Base-by-base conservation (phyloP, 35 echinoderm and acorn worm species). In the Apostichopus parvimensis region DNA sequence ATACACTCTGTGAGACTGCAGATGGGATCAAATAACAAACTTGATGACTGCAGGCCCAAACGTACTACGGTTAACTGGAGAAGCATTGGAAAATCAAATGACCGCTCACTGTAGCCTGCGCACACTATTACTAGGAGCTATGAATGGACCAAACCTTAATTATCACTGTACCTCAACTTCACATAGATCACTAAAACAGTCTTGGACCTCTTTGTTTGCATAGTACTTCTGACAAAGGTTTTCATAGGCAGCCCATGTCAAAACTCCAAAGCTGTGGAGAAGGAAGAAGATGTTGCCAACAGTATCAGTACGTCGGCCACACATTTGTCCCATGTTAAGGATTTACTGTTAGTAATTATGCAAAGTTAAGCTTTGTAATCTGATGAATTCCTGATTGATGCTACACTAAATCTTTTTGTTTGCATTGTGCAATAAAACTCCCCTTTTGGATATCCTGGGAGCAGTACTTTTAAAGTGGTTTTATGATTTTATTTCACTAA, bases 171-270 rank as follows among this genome's bases (percentile, higher is more conserved):
- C 79, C 79, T 81, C 79, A 26, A 81, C 79, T 15, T 81, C 79
- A 53, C 5, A 45, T 8, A 81, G 79, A 34, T 81, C 26, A 28
- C 13, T 81, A 14, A 81, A 81, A 15, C 25, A 81, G 53, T 81
- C 79, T 34, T 81, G 79, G 28, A 81, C 28, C 15, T 81, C 79
- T 28, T 26, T 26, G 28, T 17, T 15, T 6, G 79, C 79, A 81
- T 34, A 81, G 9, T 45, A 81, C 79, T 81, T 81, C 53, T 81
- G 79, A 54, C 53, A 81, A 34, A 81, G 79, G 12, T 81, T 81
- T 8, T 81, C 79, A 81, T 53, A 81, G 14, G 79, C 79, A 53
- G 79, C 14, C 28, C 79, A 53, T 9, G 26, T 81, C 22, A 81
- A 4, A 53, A 81, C 22, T 15, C 53, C 53, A 53, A 81, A 11